A percentile compares a stretch with the other conserved stretches of the same genome.
phyloP scores from a whole-genome alignment of 2,888 invertebrate genomes.

The Aspidiotus destructor region DNA sequence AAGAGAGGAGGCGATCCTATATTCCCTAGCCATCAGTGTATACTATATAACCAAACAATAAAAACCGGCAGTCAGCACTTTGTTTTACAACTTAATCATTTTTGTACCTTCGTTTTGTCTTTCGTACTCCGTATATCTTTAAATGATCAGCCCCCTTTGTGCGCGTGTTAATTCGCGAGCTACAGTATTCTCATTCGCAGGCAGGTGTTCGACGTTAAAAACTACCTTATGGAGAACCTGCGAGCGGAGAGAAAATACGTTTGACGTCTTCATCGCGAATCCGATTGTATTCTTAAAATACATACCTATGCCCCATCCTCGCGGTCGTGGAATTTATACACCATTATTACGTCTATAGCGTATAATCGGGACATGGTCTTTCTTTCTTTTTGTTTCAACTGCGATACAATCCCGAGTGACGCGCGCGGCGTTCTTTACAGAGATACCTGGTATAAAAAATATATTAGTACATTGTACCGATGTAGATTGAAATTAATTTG shows the following conservation, averaged over 20 bases:
- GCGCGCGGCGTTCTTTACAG: too few species aligned
- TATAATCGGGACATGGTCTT: too few species aligned
- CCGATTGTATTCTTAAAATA: neutral
- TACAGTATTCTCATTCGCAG: neutral
- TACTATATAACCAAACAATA: neutral
- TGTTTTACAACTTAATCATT: slow-evolving; percentile 4
- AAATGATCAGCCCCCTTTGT: slow-evolving; percentile 4
- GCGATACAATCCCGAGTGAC: too few species aligned
- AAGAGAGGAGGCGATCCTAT: neutral
- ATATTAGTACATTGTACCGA: too few species aligned
- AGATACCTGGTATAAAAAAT: too few species aligned
- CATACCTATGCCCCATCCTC: too few species aligned
- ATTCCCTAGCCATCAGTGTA: neutral
- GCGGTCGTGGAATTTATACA: too few species aligned
- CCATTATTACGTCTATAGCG: too few species aligned
- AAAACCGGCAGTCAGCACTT: slow-evolving; percentile 4
- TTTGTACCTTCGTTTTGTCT: neutral
- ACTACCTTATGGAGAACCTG: too few species aligned
- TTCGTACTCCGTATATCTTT: neutral
- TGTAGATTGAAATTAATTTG: too few species aligned
- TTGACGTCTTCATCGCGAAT: slow-evolving; percentile 2
- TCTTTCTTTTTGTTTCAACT: too few species aligned
- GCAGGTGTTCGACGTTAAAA: neutral
- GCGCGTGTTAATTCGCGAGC: slow-evolving; percentile 4
- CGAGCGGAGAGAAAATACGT: neutral